Base-by-base conservation (phyloP, 2,888 invertebrate species). In the Arge pagana region DNA sequence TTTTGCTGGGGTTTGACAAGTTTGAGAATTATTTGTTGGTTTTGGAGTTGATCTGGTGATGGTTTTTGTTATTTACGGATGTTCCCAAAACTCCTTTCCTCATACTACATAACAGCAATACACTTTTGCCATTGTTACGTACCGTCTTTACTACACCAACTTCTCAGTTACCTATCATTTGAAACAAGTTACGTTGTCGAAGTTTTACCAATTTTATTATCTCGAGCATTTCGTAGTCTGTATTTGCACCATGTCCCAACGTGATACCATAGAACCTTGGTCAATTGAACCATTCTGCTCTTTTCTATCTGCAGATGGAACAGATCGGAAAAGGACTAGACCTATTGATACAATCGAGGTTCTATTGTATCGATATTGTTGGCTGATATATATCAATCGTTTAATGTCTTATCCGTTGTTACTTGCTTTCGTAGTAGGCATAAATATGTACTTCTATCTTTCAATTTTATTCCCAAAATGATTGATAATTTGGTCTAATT, bases 1-100 rank as follows among this genome's bases (percentile, higher is more conserved):
- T 31, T 31, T 50, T 50, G 48, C 42, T 41, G 41, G 41, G 41
- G 42, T 28, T 50, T 42, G 40, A 35, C 41, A 26, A 33, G 26
- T 50, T 35, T 42, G 42, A 21, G 37, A 49, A 30, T 16, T 50
- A 28, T 50, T 40, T 48, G 42, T 50, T 52, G 53, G 55, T 55
- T 62, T 56, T 62, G 43, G 36, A 42, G 58, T 42, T 62, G 52
- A 48, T 57, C 55, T 57, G 63, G 63, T 63, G 65, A 58, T 65
- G 65, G 65, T 58, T 57, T 62, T 10, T 39, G 39, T 21, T 24
- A 21, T 42, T 31, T 45, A 33, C 40, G 23, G n/a, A 39, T 33
- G 24, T 45, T 13, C 45, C 31, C 33, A 5, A 33, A n/a, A n/a
- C n/a, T n/a, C n/a, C n/a, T n/a, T n/a, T n/a, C n/a, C 31, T 19